A percentile compares a stretch with the other conserved stretches of the same genome.
Evolutionary conservation across 2,888 invertebrate genomes (phyloP).

Genomic region (Allophyes oxyacanthae): DNA sequence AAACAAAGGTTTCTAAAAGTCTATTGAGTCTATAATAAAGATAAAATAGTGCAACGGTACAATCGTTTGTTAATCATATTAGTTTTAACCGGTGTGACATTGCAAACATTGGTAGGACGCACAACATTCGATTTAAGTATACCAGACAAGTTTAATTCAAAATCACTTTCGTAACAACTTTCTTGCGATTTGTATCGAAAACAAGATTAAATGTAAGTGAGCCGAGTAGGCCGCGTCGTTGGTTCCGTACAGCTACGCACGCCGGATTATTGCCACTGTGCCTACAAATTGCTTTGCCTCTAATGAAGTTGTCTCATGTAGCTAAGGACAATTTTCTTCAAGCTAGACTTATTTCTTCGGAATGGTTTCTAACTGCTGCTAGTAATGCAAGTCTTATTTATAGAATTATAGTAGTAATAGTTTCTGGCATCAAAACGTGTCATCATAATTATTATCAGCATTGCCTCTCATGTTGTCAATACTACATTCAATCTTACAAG

Average conservation of each 20-base stretch:
- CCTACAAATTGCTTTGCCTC: slow-evolving; percentile 68
- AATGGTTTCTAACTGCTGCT: slow-evolving; percentile 2
- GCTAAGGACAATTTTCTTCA: slow-evolving; percentile 60
- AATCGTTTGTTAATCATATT: slow-evolving; percentile 31
- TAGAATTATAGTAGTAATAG: too few species aligned
- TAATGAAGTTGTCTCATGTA: slow-evolving; percentile 69
- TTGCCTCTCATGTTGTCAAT: background rate
- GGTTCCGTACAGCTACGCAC: slow-evolving; percentile 60
- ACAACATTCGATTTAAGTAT: slow-evolving; percentile 50
- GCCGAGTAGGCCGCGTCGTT: slow-evolving; percentile 63
- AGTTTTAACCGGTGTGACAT: slow-evolving; percentile 15
- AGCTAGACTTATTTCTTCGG: slow-evolving; percentile 24
- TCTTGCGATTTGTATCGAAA: slow-evolving; percentile 74
- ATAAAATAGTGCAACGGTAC: slow-evolving; percentile 43
- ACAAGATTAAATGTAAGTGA: slow-evolving; percentile 70
- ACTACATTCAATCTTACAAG: background rate
- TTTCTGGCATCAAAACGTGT: background rate
- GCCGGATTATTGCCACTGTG: slow-evolving; percentile 67
- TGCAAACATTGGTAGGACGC: slow-evolving; percentile 23
- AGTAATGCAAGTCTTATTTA: background rate
- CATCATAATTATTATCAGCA: background rate
- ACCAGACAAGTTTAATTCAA: slow-evolving; percentile 65
- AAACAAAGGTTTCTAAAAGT: slow-evolving; percentile 32
- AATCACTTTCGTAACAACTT: slow-evolving; percentile 69
- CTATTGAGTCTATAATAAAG: slow-evolving; percentile 9